A percentile compares a stretch with the other conserved stretches of the same genome.
Conservation (phyloP, 92 coral and sea anemone species). For the Anthopleura xanthogrammica region DNA sequence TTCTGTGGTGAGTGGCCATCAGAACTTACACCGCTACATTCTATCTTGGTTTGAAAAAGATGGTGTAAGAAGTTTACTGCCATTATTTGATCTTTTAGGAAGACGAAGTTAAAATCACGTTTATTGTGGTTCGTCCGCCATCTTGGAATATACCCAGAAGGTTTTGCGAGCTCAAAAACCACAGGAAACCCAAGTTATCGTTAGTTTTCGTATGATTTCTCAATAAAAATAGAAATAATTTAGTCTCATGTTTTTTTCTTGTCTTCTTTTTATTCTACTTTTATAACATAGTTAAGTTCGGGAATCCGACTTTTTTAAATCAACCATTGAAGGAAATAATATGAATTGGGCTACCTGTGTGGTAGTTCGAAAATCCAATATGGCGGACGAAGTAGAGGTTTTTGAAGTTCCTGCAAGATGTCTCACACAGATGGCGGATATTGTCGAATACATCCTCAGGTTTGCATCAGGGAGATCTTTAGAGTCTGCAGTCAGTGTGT, state of each 20-base stretch:
- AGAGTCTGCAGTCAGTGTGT: conserved; percentile 59
- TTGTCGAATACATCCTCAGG: conserved; percentile 57
- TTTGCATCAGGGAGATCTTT: conserved; percentile 62
- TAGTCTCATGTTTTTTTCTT: too few relatives aligned
- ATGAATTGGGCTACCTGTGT: conserved; percentile 20
- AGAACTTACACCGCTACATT: conserved; percentile 70
- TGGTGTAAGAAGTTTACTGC: conserved; percentile 70
- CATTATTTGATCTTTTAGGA: conserved; percentile 36
- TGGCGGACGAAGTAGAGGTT: conserved; percentile 12
- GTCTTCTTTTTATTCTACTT: too few relatives aligned
- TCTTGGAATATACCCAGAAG: conserved; percentile 34
- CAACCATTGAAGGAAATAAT: not conserved
- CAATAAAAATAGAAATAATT: not conserved
- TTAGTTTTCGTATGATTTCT: not conserved
- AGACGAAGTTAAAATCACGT: not conserved
- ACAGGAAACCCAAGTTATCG: not conserved
- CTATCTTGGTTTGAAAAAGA: conserved; percentile 65
- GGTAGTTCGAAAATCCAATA: conserved; percentile 17
- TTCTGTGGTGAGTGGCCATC: conserved; percentile 84
- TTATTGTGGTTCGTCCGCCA: conserved; percentile 37
- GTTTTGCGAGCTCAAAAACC: conserved; percentile 11
- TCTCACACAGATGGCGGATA: conserved; percentile 53
- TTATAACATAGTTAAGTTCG: not conserved
- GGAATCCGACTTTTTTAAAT: too few relatives aligned
- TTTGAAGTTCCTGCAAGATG: conserved; percentile 39